Conservation (phyloP, 2,797 vertebrate genomes). For the Acrossocheilus wenchowensis region DNA sequence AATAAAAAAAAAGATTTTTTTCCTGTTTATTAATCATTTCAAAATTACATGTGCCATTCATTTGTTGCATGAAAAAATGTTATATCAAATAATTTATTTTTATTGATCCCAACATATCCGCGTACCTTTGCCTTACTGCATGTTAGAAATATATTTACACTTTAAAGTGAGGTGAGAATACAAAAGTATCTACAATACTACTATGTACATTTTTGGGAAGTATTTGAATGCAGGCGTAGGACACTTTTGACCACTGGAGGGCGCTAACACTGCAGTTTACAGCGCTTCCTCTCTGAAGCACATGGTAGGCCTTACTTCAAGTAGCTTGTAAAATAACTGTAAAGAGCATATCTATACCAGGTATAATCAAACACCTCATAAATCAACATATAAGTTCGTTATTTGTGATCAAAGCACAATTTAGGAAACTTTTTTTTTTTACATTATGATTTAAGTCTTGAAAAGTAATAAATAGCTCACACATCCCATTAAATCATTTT, state of each 20-base stretch:
- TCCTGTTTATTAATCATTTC: not conserved
- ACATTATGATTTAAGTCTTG: not conserved
- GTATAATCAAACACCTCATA: not conserved
- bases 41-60: not conserved
- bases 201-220: conserved; percentile 18
- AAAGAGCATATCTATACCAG: not conserved
- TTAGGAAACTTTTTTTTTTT: not conserved
- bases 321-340: not conserved
- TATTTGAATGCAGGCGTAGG: not conserved
- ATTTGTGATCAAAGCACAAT: not conserved
- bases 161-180: conserved; percentile 5
- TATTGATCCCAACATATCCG: conserved; percentile 46
- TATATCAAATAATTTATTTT: conserved; percentile 52
- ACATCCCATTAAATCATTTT: not conserved
- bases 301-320: not conserved
- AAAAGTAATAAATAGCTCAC: conserved; percentile 30
- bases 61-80: conserved; percentile 1
- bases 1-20: not conserved
- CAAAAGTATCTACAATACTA: conserved; percentile 44
- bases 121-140: conserved; percentile 8
- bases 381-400: not conserved
- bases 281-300: not conserved
- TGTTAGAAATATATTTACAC: conserved; percentile 44
- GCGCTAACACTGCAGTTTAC: conserved; percentile 23
- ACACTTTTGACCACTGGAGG: conserved; percentile 43